These are phyloP conservation scores for Rhombomys opimus DNA, from an alignment of 2,113 vertebrate species.

Conservation along the genomic window DNA sequence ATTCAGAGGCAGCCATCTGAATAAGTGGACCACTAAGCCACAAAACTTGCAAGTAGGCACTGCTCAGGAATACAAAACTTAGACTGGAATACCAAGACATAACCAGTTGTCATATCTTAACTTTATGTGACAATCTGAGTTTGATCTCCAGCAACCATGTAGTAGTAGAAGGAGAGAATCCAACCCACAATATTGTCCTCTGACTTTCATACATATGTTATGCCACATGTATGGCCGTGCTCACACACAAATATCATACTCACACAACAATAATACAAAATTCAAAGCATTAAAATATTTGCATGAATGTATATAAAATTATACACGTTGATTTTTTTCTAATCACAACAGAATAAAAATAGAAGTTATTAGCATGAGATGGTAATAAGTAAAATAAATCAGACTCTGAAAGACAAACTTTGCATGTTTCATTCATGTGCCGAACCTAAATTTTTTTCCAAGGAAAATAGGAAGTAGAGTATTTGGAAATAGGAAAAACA, in stretches of 20 bases:
- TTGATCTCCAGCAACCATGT: not conserved
- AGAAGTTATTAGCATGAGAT: not conserved
- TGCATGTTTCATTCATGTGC: not conserved
- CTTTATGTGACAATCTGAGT: not conserved
- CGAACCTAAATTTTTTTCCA: not conserved
- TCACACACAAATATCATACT: not conserved
- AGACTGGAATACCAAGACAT: not conserved
- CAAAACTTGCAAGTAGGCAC: not conserved
- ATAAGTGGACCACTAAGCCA: not conserved
- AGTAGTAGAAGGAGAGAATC: not conserved
- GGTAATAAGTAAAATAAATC: not conserved
- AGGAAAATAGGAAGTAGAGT: not conserved
- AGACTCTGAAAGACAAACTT: not conserved
- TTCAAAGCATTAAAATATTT: not conserved
- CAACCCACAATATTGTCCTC: not conserved
- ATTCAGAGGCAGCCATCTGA: not conserved
- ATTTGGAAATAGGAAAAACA: not conserved
- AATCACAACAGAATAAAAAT: not conserved
- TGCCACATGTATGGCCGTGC: not conserved
- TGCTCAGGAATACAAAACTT: not conserved
- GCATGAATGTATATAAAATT: not conserved
- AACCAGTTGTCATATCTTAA: not conserved
- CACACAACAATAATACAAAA: not conserved
- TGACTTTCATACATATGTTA: not conserved
- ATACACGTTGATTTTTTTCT: not conserved